Evolutionary conservation across 2,797 vertebrate genomes (phyloP), one percentile per base, ranked within the genome.

Genomic region (Tinamus major): DNA sequence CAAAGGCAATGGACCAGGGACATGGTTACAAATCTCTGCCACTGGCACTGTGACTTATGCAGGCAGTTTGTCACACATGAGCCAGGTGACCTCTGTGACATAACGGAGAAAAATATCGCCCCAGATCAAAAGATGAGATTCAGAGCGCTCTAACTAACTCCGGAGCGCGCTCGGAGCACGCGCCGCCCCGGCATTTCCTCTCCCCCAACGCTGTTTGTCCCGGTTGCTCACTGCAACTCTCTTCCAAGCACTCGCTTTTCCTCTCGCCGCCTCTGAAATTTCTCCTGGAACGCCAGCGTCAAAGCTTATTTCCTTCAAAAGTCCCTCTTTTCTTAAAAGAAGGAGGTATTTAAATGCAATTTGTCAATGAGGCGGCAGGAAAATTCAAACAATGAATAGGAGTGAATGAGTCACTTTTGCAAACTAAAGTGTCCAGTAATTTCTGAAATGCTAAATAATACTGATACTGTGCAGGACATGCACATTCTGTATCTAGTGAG

Each of bases 1-100:
- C 98, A 99, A 99, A 99, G 98, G 98, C 98, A 99, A 98, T 98
- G 98, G 98, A 99, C 98, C 99, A 99, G 98, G 98, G 98, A 99
- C 98, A 98, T 96, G 97, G 98, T 99, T 98, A 99, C 99, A 99
- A 99, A 99, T 99, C 98, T 99, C 98, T 98, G 98, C 98, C 98
- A 98, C 97, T 97, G 97, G 98, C 97, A 97, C 98, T 97, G 98
- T 98, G 98, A 98, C 98, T 98, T 98, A 98, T 98, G 98, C 97
- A 95, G 97, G 98, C 98, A 98, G 98, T 99, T 98, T 99, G 98
- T 99, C 98, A 99, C 98, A 98, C 97, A 97, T 94, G 97, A 98
- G 98, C 98, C 97, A 97, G 98, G 98, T 98, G 98, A 98, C 98
- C 98, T 98, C 98, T 98, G 97, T 98, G 98, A 98, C 97, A 98